phyloP scores from a whole-genome alignment of 64 coral and sea anemone species.

The Anthopleura sola region DNA sequence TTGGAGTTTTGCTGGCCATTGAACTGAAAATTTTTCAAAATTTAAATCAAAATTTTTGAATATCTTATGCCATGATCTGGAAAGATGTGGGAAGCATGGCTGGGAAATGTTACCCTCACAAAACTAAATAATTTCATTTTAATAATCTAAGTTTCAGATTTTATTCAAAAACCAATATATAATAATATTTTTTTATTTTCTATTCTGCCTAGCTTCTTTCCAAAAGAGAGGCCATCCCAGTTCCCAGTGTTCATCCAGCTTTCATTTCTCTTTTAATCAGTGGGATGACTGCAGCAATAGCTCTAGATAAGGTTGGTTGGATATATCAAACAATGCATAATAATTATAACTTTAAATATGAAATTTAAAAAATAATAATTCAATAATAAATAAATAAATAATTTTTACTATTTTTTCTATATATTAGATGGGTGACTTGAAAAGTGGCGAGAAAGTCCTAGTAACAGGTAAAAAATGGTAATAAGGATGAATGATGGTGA shows the following conservation, averaged over 20 bases:
- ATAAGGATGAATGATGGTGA: not conserved
- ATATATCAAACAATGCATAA: too few relatives aligned
- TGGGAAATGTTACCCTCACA: not conserved
- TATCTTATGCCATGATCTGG: too few relatives aligned
- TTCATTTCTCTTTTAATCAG: conserved; percentile 73
- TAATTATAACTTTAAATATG: too few relatives aligned
- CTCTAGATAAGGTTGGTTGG: conserved; percentile 66
- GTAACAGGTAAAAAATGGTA: conserved; percentile 58
- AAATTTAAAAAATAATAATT: too few relatives aligned
- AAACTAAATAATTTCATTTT: too few relatives aligned
- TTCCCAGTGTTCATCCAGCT: conserved; percentile 54
- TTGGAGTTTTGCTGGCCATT: not conserved
- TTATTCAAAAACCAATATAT: too few relatives aligned
- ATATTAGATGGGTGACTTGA: conserved; percentile 64
- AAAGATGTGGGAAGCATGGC: too few relatives aligned
- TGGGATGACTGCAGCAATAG: conserved; percentile 80
- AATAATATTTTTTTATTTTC: not conserved
- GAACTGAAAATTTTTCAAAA: too few relatives aligned
- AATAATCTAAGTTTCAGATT: too few relatives aligned
- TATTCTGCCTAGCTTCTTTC: conserved; percentile 34
- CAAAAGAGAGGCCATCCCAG: conserved; percentile 44
- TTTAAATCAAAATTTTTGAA: too few relatives aligned
- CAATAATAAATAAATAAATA: not conserved
- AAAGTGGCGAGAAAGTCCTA: conserved; percentile 63
- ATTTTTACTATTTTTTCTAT: not conserved